Percentiles rank a stretch among this genome's conserved stretches.
phyloP scores from a whole-genome alignment of 1,140 invertebrate genomes.

The Papilio helenus region DNA sequence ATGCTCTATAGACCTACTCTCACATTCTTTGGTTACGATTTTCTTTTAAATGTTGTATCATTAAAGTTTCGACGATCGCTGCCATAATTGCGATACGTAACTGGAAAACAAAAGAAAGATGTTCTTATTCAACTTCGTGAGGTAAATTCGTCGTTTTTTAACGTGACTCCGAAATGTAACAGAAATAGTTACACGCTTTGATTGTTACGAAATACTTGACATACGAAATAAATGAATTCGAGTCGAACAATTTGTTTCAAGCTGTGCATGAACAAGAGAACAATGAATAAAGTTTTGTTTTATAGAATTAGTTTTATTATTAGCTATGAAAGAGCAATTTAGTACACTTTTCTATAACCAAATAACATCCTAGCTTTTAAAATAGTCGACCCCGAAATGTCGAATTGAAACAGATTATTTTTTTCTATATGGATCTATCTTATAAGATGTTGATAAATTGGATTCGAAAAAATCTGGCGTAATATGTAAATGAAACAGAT shows the following conservation, averaged over 20 bases:
- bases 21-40: not conserved
- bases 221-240: not conserved
- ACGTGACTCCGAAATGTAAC: conserved; percentile 4
- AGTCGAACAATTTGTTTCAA: not conserved
- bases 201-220: conserved; percentile 2
- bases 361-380: not conserved
- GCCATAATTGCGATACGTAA: not conserved
- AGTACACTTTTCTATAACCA: not conserved
- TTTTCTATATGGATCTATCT: not conserved
- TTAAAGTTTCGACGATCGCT: not conserved
- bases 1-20: not conserved
- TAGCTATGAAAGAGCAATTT: not conserved
- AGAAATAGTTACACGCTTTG: conserved; percentile 11
- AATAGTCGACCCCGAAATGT: not conserved
- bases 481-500: not conserved
- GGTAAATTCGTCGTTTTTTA: not conserved
- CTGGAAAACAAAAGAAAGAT: conserved; percentile 16
- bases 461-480: not conserved
- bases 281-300: not conserved
- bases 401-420: not conserved
- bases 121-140: not conserved
- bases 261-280: not conserved
- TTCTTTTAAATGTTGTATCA: not conserved
- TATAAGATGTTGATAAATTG: not conserved
- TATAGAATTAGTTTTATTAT: not conserved